Base-by-base conservation (phyloP, 2,797 vertebrate genomes). In the Jordanella pulchra region DNA sequence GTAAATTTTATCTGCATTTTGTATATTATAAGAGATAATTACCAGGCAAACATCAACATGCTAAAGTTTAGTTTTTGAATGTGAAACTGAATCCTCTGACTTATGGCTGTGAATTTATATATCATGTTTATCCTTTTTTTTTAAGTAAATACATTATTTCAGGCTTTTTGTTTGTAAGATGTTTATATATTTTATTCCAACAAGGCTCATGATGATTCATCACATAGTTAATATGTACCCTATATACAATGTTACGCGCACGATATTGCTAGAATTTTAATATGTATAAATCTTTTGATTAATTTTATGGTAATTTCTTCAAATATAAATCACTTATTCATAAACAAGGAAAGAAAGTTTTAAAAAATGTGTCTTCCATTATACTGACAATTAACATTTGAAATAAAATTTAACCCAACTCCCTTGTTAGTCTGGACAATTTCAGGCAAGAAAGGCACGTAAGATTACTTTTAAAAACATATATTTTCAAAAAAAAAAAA, bases 21-120 rank as follows among this genome's bases (percentile, higher is more conserved):
- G 91, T 93, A 93, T 91, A 93, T 92, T 92, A 89, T 72, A 83
- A 89, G 90, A 88, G 78, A 80, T 86, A 88, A 83, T 44, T 89
- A 90, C 79, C 82, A 89, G 89, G 87, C 56, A 47, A 89, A 88
- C 88, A 89, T 91, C 86, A 81, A 87, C 86, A 76, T 81, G 80
- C 79, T 90, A 92, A 85, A 91, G 87, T 88, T 82, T 87, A 87
- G 91, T 88, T 92, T 88, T 84, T 88, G 90, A 92, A 93, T 90
- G 91, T 93, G 90, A 90, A 92, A 88, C 84, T 90, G 84, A 91
- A 91, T 90, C 86, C 87, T 91, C 81, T 85, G 90, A 93, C 92
- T 89, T 93, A 89, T 93, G 90, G 93, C 91, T 92, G 89, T 94
- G 92, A 92, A 94, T 93, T 94, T 94, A 90, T 94, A 92, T 85